Base-by-base conservation (phyloP, 2,113 vertebrate genomes). In the Rhinoderma darwinii region DNA sequence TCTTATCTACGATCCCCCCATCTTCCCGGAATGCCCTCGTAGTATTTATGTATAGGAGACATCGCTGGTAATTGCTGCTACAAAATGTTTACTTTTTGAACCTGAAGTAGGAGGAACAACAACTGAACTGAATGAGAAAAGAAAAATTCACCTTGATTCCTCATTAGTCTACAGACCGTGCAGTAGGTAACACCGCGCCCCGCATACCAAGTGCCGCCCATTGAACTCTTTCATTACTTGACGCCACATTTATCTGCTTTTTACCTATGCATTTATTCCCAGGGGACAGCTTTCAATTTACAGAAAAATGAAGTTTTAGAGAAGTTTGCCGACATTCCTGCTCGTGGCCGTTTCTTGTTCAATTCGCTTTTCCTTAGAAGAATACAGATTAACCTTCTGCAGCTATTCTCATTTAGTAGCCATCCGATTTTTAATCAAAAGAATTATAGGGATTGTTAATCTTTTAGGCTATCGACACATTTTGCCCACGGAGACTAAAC, bases 101-200 rank as follows among this genome's bases (percentile, higher is more conserved):
- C 41, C 32, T 61, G 25, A 59, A 82, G 68, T 35, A 32, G 50
- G 51, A 73, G 66, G 78, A 61, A 44, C 11, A 9, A 22, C 20
- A 41, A 15, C 66, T 73, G 59, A 56, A 10, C 39, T 5, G n/a
- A 81, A 47, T 18, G 51, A 70, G 78, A 82, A 37, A 74, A 74
- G 74, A 82, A 87, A 74, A 74, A n/a, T 61, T 82, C 78, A 74
- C 85, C 77, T 82, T 75, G 84, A 81, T 66, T 68, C 76, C 84
- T 86, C 84, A 81, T 86, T 86, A 86, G 76, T 86, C 35, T 74
- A 41, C 77, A 87, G 63, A 82, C 78, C 22, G 75, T 44, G 77
- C 84, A 43, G 61, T 86, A 27, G 25, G 76, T 59, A 75, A 43
- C 25, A 39, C 25, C 15, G 84, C 47, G 15, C 20, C 61, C 50